phyloP scores from a whole-genome alignment of 2,113 vertebrate species.

The Lanius ludovicianus region DNA sequence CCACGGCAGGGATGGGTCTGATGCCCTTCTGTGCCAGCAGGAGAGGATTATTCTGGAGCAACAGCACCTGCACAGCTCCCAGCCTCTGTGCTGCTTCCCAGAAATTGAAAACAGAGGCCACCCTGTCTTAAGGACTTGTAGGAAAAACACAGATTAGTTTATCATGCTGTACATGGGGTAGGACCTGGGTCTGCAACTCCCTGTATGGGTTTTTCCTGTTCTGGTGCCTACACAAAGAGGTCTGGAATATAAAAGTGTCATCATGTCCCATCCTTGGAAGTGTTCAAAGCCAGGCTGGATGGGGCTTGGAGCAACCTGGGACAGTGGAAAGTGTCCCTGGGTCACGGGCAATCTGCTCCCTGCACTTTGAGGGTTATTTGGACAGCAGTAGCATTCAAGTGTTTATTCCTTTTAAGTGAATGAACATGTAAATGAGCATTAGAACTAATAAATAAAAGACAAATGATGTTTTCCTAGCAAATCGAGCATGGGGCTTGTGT shows the following conservation, averaged over 20 bases:
- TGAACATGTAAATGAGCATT: background rate
- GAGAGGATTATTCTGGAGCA: background rate
- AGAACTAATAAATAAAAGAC: background rate
- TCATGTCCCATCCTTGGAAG: background rate
- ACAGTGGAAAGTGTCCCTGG: background rate
- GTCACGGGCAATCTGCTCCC: background rate
- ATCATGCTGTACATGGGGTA: background rate
- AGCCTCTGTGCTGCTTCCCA: background rate
- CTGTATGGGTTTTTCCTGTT: background rate
- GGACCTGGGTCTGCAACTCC: background rate
- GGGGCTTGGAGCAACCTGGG: background rate
- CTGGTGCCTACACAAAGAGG: background rate
- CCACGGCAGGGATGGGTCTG: background rate
- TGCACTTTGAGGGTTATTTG: background rate
- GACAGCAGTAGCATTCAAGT: background rate
- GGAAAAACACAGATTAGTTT: background rate
- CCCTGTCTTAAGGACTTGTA: rapidly evolving
- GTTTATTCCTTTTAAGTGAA: background rate
- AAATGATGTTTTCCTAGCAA: constrained; percentile 23
- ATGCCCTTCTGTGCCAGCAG: background rate
- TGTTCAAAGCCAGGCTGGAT: background rate
- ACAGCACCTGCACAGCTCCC: background rate
- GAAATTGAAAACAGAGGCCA: background rate
- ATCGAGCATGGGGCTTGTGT: background rate
- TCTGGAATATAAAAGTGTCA: background rate